Base-by-base conservation (phyloP, 2,888 invertebrate species). In the Timandra comae region DNA sequence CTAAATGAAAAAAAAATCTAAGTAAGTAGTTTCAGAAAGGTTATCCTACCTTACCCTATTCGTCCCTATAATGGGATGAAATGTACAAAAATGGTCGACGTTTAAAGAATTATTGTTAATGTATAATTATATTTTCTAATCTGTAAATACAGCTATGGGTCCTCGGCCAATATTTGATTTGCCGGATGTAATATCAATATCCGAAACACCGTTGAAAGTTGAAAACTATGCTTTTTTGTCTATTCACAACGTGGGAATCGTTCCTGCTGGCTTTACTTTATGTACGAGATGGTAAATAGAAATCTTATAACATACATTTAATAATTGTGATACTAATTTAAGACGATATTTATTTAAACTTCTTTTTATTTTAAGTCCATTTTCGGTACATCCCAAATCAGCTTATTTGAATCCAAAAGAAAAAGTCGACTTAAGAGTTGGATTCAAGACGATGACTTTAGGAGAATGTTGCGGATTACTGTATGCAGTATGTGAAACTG, bases 331-430 rank as follows among this genome's bases (percentile, higher is more conserved):
- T 22, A 5, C 7, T 7, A 7, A 20, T n/a, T n/a, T 7, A 7
- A 20, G 7, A 23, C 27, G 19, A 23, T 25, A 6, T 21, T 27
- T 10, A 9, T 13, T 19, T 22, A 25, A 8, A 9, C 21, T 31
- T 27, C n/a, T 11, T 9, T 27, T 25, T 29, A 7, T 28, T 73
- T 64, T 19, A 56, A 85, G 85, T 38, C 87, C 88, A 7, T 90
- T 90, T 64, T 73, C 74, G 33, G 77, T 87, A 4, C 62, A 75
- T 31, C 89, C 90, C 1, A 67, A 73, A 38, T 87, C 86, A 20
- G 87, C 80, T 1, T 72, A 77, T 41, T 59, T 91, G 27, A 68
- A 70, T 16, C 75, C 86, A 3, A 69, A 79, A 12, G 76, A 88
- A 46, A 78, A 71, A 26, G 63, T 86, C 27, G 81, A 86, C 44